Base-by-base conservation (phyloP, 2,888 invertebrate species). In the Idaea straminata region DNA sequence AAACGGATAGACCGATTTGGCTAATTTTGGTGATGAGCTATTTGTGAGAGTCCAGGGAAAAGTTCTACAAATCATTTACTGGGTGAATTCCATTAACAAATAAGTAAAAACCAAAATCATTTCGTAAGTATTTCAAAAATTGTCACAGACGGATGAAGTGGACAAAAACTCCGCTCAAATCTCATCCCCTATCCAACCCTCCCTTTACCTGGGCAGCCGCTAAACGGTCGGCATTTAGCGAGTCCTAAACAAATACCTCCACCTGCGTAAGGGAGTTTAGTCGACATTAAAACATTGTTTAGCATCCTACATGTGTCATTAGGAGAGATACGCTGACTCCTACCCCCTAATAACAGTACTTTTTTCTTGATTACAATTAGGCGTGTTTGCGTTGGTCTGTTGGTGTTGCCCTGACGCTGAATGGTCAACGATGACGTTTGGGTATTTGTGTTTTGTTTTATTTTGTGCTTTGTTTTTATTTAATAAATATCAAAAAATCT, bases 211-310 rank as follows among this genome's bases (percentile, higher is more conserved):
- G 81, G 77, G 83, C 83, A 75, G 76, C 82, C 84, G 86, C 89
- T 91, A 91, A 91, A 90, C 89, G 91, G 84, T 81, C 82, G 83
- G 85, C 90, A 85, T 91, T 91, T 89, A 86, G 85, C 86, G 83
- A 80, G 89, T 88, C 92, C 92, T 91, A 91, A 92, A 89, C 91
- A 92, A 92, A 92, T 90, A 91, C 87, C 82, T 80, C 77, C 87
- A 85, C 86, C 86, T 85, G 86, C 81, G 89, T 87, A 88, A 89
- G 86, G 87, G 88, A 83, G 88, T 85, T 85, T 83, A 59, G 47
- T 77, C 71, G 80, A 77, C 91, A 89, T 91, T 89, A 89, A 88
- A 89, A 87, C 89, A 87, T 91, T 90, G 91, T 91, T 89, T 86
- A 85, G 85, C 80, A 81, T 83, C 85, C 85, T 83, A 85, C 88